Percentiles rank a stretch among this genome's conserved stretches.
Conservation (phyloP, 2,888 invertebrate species). For the Oegoconia quadripuncta region DNA sequence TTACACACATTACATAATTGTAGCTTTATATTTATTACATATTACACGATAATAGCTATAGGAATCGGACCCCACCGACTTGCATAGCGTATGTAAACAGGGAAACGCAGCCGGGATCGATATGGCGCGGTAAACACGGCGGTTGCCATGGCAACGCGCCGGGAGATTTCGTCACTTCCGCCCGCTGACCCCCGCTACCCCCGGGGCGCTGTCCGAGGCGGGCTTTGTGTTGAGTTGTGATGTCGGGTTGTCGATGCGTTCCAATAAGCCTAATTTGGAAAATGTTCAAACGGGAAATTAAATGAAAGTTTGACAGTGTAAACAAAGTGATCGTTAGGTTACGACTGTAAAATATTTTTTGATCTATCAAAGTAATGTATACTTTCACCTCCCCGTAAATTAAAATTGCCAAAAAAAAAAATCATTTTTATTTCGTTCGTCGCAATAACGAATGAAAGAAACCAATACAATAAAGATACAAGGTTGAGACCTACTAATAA, state of each 20-base stretch:
- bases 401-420: too few relatives aligned
- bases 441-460: too few relatives aligned
- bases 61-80: slow-evolving; percentile 2
- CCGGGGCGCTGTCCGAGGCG: slow-evolving; percentile 20
- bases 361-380: too few relatives aligned
- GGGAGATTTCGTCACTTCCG: slow-evolving; percentile 60
- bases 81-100: slow-evolving; percentile 55
- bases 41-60: too few relatives aligned
- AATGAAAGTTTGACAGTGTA: not conserved
- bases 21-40: not conserved
- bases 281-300: not conserved
- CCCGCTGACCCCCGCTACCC: slow-evolving; percentile 12
- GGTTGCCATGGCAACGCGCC: slow-evolving; percentile 67
- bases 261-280: too few relatives aligned
- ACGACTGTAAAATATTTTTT: too few relatives aligned
- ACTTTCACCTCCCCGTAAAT: too few relatives aligned
- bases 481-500: too few relatives aligned
- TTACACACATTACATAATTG: not conserved
- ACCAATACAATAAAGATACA: too few relatives aligned
- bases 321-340: too few relatives aligned
- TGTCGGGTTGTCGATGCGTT: slow-evolving; percentile 27
- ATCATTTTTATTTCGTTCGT: too few relatives aligned
- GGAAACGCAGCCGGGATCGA: slow-evolving; percentile 60
- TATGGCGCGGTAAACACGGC: slow-evolving; percentile 76
- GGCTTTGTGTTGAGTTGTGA: slow-evolving; percentile 19